These are phyloP conservation scores for Doryteuthis pealeii DNA, from an alignment of 1,140 invertebrate species.

Conservation along the genomic window DNA sequence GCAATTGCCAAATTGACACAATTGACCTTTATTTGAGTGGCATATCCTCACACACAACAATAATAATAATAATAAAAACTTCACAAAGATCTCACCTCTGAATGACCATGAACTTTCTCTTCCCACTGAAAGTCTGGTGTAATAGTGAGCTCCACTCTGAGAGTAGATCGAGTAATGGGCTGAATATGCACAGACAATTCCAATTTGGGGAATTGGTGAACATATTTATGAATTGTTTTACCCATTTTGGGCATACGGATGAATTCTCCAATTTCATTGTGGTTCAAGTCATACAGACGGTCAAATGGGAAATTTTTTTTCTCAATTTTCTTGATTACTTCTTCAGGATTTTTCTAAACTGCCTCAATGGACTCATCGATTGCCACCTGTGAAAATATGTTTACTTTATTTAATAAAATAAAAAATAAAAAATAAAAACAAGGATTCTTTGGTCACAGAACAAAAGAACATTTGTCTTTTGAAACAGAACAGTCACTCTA, in stretches of 20 bases:
- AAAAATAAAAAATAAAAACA: neutral
- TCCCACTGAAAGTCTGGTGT: conserved; percentile 99
- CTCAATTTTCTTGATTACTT: conserved; percentile 96
- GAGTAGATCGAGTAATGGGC: conserved; percentile 92
- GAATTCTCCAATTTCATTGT: conserved; percentile 96
- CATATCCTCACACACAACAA: too few relatives aligned
- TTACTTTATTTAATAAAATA: neutral
- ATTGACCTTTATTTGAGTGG: too few relatives aligned
- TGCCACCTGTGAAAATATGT: conserved; percentile 74
- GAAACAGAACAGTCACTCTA: too few relatives aligned
- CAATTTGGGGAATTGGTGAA: conserved; percentile 95
- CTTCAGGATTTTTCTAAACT: conserved; percentile 97
- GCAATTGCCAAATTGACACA: too few relatives aligned
- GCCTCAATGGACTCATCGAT: conserved; percentile 96
- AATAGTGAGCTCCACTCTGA: conserved; percentile 92
- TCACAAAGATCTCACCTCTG: conserved; percentile 66
- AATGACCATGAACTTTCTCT: conserved; percentile 88
- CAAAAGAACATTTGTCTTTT: too few relatives aligned
- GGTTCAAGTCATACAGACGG: conserved; percentile 90
- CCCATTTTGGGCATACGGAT: conserved; percentile 94
- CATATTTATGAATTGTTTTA: conserved; percentile 96
- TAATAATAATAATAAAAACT: too few relatives aligned
- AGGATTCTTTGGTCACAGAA: too few relatives aligned
- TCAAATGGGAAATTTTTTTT: conserved; percentile 77
- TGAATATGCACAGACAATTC: conserved; percentile 95